Evolutionary conservation across 2,888 invertebrate species (phyloP).

Genomic region (Lamproptera curius): DNA sequence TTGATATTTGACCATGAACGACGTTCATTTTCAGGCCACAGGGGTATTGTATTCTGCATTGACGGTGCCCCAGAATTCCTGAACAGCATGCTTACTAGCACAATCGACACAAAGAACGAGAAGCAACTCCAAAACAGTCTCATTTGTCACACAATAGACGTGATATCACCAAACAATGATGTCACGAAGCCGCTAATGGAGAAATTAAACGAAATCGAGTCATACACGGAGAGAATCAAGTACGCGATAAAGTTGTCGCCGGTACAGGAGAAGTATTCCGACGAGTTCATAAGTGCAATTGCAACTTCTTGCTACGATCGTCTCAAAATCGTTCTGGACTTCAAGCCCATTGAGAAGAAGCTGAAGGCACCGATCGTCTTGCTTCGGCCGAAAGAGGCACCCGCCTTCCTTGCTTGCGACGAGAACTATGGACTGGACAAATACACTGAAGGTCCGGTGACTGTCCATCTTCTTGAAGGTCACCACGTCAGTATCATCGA

Average conservation of each 20-base stretch:
- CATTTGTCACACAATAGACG: constrained; percentile 75
- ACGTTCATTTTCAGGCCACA: constrained; percentile 51
- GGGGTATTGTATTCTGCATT: constrained; percentile 83
- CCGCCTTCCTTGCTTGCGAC: constrained; percentile 69
- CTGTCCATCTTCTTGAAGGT: constrained; percentile 82
- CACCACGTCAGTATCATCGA: constrained; percentile 85
- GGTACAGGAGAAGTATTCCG: constrained; percentile 55
- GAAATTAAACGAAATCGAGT: constrained; percentile 70
- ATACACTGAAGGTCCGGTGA: constrained; percentile 75
- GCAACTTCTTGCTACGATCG: constrained; percentile 65
- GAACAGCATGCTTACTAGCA: constrained; percentile 71
- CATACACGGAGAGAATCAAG: constrained; percentile 77
- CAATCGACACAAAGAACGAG: constrained; percentile 62
- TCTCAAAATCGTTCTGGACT: constrained; percentile 70
- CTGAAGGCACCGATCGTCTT: constrained; percentile 79
- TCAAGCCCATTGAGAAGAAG: constrained; percentile 64
- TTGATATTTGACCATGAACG: too few relatives aligned
- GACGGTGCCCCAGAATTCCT: constrained; percentile 90
- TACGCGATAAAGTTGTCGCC: constrained; percentile 56
- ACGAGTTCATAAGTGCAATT: constrained; percentile 44
- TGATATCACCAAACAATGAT: constrained; percentile 62
- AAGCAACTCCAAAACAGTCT: constrained; percentile 76
- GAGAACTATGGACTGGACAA: constrained; percentile 83
- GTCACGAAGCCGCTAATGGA: constrained; percentile 49
- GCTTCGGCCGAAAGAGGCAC: constrained; percentile 79